Evolutionary conservation across 2,113 vertebrate genomes (phyloP).

Genomic region (Atrichornis clamosus): DNA sequence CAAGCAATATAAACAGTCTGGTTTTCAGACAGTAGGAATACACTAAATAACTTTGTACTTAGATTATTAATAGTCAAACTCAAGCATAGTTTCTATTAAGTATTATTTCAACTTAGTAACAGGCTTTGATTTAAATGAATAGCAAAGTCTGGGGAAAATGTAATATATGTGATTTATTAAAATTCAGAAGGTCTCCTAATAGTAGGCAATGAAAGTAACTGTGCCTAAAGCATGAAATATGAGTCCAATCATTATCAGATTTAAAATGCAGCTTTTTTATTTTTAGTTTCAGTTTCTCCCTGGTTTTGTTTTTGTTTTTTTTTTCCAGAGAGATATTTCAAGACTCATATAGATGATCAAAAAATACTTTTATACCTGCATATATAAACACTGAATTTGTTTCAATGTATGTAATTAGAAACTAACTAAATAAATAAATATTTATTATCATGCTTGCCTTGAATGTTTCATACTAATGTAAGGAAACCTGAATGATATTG

Average conservation of each 20-base stretch:
- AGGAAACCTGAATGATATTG: background rate
- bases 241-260: background rate
- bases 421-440: background rate
- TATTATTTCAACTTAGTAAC: background rate
- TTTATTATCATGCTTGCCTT: background rate
- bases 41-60: background rate
- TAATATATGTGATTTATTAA: background rate
- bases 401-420: background rate
- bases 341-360: background rate
- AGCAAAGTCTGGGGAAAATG: background rate
- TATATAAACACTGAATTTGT: background rate
- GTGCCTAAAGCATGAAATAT: background rate
- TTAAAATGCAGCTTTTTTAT: background rate
- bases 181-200: background rate
- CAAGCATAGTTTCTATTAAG: background rate
- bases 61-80: background rate
- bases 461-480: background rate
- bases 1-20: background rate
- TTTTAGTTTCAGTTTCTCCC: background rate
- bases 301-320: background rate
- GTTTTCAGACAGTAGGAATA: background rate
- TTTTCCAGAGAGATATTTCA: background rate
- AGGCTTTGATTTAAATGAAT: background rate
- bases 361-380: background rate
- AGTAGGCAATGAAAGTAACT: background rate